phyloP scores from a whole-genome alignment of 2,888 invertebrate species.

The Cerceris ruficornis region DNA sequence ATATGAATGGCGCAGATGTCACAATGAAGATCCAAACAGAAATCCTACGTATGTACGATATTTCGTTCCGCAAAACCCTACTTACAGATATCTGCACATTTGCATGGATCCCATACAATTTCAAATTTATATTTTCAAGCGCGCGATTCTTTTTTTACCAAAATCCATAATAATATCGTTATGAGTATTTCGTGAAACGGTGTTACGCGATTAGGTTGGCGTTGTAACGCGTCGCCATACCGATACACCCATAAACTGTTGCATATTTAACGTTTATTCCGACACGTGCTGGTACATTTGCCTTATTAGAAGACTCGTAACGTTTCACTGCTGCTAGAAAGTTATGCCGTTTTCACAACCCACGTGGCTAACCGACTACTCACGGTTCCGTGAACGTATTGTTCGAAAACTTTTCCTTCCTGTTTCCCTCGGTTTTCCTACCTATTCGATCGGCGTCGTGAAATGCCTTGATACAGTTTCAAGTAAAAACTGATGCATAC shows the following conservation, averaged over 20 bases:
- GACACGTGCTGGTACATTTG: conserved; percentile 8
- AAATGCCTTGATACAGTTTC: neutral
- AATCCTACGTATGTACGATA: neutral
- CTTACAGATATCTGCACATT: too few relatives aligned
- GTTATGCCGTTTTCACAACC: conserved; percentile 41
- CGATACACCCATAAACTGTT: too few relatives aligned
- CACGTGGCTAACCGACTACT: conserved; percentile 18
- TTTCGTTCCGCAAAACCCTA: neutral
- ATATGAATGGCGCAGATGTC: too few relatives aligned
- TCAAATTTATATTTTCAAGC: neutral
- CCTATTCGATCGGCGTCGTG: conserved; percentile 2
- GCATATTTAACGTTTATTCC: too few relatives aligned
- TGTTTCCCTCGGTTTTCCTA: conserved; percentile 16
- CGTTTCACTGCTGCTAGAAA: conserved; percentile 46
- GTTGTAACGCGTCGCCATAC: too few relatives aligned
- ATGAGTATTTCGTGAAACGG: too few relatives aligned
- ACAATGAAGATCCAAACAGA: neutral
- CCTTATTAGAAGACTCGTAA: conserved; percentile 30
- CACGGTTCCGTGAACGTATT: conserved; percentile 24
- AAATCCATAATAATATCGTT: neutral
- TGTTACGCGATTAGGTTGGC: too few relatives aligned
- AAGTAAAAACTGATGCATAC: neutral
- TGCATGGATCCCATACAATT: too few relatives aligned
- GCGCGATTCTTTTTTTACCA: neutral
- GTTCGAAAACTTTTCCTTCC: conserved; percentile 28